Conservation (phyloP, 2,113 vertebrate genomes). For the Ciconia boyciana region DNA sequence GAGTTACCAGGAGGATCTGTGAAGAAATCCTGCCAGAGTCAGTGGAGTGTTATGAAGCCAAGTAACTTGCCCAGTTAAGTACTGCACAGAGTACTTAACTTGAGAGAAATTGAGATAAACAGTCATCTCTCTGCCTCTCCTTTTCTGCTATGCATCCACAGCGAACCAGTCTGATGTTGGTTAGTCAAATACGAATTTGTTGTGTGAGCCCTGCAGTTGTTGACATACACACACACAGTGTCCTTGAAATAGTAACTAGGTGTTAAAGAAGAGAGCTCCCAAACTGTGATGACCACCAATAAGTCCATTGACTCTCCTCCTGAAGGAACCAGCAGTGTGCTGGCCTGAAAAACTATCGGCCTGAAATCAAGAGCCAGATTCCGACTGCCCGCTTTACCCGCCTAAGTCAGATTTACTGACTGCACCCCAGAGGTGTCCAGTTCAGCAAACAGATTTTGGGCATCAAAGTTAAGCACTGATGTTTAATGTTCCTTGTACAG, state of each 20-base stretch:
- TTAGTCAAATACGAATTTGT: neutral
- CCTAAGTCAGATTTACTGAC: neutral
- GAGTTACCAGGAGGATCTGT: neutral
- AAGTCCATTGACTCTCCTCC: neutral
- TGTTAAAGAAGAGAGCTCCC: neutral
- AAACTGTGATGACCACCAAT: neutral
- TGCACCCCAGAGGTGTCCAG: neutral
- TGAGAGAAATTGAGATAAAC: neutral
- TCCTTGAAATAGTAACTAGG: neutral
- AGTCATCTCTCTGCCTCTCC: neutral
- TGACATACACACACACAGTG: neutral
- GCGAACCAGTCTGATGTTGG: neutral
- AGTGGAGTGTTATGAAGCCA: neutral
- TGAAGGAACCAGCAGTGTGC: neutral
- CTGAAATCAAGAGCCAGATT: neutral
- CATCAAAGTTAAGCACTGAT: neutral
- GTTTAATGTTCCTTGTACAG: neutral
- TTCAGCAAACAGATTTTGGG: neutral
- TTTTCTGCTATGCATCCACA: neutral
- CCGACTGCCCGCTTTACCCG: neutral
- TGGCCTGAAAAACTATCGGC: neutral
- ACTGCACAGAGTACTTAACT: neutral
- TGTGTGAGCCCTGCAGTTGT: neutral
- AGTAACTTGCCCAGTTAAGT: neutral
- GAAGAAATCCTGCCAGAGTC: neutral